A percentile compares a stretch with the other conserved stretches of the same genome.
phyloP scores from a whole-genome alignment of 2,797 vertebrate species.

The Scolopax rusticola region DNA sequence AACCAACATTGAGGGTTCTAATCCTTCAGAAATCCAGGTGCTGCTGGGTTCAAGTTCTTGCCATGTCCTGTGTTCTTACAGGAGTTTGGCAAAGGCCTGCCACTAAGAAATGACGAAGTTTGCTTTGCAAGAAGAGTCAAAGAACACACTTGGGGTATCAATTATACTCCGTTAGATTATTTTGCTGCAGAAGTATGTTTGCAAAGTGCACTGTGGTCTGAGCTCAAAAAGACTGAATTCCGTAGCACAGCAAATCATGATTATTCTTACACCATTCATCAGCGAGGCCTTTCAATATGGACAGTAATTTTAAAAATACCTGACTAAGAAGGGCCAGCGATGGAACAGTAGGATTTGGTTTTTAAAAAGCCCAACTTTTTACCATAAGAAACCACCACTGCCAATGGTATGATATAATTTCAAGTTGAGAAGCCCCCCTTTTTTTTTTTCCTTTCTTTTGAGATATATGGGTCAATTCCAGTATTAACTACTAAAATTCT shows the following conservation, averaged over 20 bases:
- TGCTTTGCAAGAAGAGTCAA: not conserved
- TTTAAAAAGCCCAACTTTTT: not conserved
- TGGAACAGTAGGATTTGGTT: not conserved
- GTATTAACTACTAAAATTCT: not conserved
- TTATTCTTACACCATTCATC: not conserved
- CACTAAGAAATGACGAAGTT: not conserved
- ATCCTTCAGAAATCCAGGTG: not conserved
- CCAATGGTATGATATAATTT: not conserved
- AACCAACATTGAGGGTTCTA: not conserved
- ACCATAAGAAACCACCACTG: not conserved
- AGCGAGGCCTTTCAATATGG: not conserved
- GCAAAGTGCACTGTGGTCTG: not conserved
- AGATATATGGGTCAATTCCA: not conserved
- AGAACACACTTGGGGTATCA: not conserved
- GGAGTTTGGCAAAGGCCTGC: not conserved
- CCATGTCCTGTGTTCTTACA: not conserved
- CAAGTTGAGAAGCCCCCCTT: rapidly evolving
- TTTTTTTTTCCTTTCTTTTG: not conserved
- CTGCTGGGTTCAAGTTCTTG: not conserved
- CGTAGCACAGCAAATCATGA: not conserved
- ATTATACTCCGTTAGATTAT: not conserved
- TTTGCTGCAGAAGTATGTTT: not conserved
- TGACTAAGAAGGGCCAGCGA: not conserved
- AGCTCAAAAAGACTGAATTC: not conserved
- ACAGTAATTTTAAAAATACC: not conserved